Conservation (phyloP, 2,888 invertebrate genomes). For the Ophraella communa region DNA sequence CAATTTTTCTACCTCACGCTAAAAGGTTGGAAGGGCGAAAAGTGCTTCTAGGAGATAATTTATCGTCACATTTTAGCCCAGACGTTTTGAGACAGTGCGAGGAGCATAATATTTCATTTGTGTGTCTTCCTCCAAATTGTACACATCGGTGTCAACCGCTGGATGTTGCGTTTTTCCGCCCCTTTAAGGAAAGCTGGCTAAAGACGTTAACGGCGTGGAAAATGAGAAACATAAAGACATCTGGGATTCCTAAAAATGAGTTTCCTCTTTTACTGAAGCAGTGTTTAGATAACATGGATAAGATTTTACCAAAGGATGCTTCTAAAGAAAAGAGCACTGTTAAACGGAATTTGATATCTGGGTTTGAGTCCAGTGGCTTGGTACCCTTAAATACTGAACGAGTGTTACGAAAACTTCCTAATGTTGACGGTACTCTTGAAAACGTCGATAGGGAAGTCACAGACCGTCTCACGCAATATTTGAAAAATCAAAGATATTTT, state of each 20-base stretch:
- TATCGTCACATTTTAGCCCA: constrained; percentile 15
- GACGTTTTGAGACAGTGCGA: constrained; percentile 26
- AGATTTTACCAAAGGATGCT: constrained; percentile 1
- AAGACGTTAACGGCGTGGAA: constrained; percentile 24
- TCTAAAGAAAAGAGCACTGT: too few species aligned
- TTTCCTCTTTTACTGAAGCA: constrained; percentile 12
- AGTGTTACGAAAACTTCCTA: constrained; percentile 20
- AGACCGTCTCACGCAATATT: not conserved
- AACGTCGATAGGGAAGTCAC: not conserved
- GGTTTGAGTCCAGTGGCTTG: constrained; percentile 32
- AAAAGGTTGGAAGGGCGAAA: constrained; percentile 34
- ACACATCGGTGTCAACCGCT: constrained; percentile 47
- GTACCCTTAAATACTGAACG: constrained; percentile 24
- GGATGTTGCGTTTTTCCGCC: constrained; percentile 45
- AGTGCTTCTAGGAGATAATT: constrained; percentile 50
- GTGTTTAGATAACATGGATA: constrained; percentile 1
- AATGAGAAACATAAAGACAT: not conserved
- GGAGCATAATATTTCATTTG: constrained; percentile 49
- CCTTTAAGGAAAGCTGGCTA: constrained; percentile 45
- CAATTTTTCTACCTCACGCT: constrained; percentile 41
- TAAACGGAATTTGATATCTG: constrained; percentile 26
- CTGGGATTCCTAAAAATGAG: constrained; percentile 6
- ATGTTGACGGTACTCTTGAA: not conserved
- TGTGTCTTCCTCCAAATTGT: constrained; percentile 44
- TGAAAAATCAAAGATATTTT: not conserved